Evolutionary conservation across 2,113 vertebrate genomes (phyloP).

Genomic region (Neolamprologus ventralis): DNA sequence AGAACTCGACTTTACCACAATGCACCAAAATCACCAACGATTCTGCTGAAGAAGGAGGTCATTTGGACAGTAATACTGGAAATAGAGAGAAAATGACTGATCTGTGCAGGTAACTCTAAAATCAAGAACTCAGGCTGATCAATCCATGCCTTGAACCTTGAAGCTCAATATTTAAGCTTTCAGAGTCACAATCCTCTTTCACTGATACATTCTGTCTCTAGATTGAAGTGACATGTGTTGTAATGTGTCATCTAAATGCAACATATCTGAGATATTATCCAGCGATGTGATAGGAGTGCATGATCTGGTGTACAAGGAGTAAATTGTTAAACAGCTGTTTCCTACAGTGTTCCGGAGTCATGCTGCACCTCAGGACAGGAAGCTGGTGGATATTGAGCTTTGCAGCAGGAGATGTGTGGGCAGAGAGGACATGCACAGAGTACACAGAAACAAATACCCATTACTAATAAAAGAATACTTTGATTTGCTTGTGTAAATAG

Average conservation of each 20-base stretch:
- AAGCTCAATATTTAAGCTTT: not conserved
- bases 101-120: not conserved
- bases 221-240: not conserved
- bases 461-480: not conserved
- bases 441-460: not conserved
- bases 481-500: not conserved
- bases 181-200: not conserved
- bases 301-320: not conserved
- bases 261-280: not conserved
- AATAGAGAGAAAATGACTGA: not conserved
- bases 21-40: not conserved
- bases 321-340: not conserved
- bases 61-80: not conserved
- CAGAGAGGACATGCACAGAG: not conserved
- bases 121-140: not conserved
- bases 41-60: not conserved
- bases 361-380: constrained; percentile 15
- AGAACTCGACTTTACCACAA: not conserved
- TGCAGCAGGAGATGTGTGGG: constrained; percentile 26
- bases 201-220: not conserved
- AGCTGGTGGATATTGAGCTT: constrained; percentile 8
- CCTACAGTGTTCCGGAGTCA: not conserved
- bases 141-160: not conserved
- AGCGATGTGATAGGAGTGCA: not conserved
- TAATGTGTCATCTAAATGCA: not conserved